Percentiles rank a stretch among this genome's conserved stretches.
phyloP scores from a whole-genome alignment of 2,797 vertebrate genomes.

The Pipistrellus pipistrellus region DNA sequence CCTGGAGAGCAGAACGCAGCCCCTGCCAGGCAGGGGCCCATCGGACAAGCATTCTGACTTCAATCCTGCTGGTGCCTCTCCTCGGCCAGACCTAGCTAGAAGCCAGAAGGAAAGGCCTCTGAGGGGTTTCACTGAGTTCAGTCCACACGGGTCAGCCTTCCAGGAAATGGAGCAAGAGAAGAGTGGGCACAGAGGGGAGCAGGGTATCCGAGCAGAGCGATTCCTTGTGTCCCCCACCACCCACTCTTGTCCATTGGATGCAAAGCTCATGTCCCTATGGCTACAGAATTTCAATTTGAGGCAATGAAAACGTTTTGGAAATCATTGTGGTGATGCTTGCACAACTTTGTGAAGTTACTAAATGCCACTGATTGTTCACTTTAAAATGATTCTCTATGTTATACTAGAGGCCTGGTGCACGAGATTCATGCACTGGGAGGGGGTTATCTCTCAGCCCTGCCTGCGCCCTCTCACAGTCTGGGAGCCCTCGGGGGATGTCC shows the following conservation, averaged over 20 bases:
- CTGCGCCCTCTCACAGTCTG: no score
- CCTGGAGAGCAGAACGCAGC: not conserved
- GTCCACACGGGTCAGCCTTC: not conserved
- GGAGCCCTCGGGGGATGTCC: no score
- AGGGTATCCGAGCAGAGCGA: not conserved
- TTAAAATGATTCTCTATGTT: not conserved
- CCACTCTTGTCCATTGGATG: not conserved
- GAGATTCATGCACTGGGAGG: no score
- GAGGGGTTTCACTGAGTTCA: not conserved
- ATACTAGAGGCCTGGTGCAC: no score
- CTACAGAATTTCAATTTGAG: not conserved
- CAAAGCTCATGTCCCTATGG: not conserved
- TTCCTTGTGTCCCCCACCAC: not conserved
- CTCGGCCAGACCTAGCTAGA: not conserved
- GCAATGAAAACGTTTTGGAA: not conserved
- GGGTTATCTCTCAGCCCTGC: no score
- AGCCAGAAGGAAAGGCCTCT: not conserved
- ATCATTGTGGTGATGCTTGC: no score
- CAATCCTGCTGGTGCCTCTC: not conserved
- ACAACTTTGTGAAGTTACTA: not conserved
- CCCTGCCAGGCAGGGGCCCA: not conserved
- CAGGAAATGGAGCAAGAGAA: not conserved
- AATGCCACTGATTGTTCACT: not conserved
- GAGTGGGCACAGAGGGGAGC: not conserved
- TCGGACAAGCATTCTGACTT: not conserved